phyloP scores from a whole-genome alignment of 2,797 vertebrate species.

The Artibeus lituratus region DNA sequence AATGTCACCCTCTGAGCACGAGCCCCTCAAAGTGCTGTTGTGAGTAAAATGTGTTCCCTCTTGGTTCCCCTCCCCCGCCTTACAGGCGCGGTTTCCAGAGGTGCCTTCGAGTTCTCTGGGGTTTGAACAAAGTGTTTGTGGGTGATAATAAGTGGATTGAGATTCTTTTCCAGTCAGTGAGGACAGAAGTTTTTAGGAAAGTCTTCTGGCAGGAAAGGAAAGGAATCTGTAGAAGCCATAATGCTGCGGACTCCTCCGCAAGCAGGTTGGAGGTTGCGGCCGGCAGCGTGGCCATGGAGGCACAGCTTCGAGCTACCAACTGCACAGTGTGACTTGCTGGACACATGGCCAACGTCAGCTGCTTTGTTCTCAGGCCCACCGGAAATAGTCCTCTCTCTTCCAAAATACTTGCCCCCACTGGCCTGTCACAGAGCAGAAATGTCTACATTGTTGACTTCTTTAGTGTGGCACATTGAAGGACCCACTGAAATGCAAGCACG shows the following conservation, averaged over 20 bases:
- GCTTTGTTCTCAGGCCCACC: not conserved
- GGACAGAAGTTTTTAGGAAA: conserved; percentile 25
- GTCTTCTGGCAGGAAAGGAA: not conserved
- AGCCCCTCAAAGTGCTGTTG: conserved; percentile 43
- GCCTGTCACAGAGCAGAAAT: not conserved
- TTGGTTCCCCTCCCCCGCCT: not conserved
- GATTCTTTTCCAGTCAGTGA: not conserved
- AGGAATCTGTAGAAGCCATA: not conserved
- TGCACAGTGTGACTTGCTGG: not conserved
- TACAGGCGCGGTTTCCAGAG: not conserved
- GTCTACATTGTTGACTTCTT: not conserved
- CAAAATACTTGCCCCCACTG: not conserved
- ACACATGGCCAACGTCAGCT: not conserved
- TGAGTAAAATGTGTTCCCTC: conserved; percentile 20
- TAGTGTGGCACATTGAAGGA: not conserved
- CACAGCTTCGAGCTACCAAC: not conserved
- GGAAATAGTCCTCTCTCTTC: not conserved
- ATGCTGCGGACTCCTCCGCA: not conserved
- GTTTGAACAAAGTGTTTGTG: not conserved
- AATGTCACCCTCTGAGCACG: conserved; percentile 49
- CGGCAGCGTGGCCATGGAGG: not conserved
- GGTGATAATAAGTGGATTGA: not conserved
- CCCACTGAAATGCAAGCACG: not conserved
- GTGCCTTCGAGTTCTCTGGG: not conserved
- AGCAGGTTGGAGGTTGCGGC: not conserved